phyloP scores from a whole-genome alignment of 2,888 invertebrate species.

The Graphium colonna region DNA sequence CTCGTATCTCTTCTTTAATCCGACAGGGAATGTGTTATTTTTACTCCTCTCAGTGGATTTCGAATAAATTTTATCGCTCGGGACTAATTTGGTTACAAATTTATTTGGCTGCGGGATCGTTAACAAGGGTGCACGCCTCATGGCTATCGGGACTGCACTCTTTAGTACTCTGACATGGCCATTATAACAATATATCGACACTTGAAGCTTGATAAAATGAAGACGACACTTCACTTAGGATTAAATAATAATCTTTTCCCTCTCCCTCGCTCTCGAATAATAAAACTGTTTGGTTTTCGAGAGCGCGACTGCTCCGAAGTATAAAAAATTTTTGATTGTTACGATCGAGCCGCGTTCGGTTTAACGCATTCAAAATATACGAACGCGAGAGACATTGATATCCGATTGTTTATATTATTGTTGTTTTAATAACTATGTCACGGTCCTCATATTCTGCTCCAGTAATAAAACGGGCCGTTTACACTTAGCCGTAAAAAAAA shows the following conservation, averaged over 20 bases:
- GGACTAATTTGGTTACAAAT: constrained; percentile 81
- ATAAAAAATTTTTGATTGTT: constrained; percentile 64
- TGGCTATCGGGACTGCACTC: constrained; percentile 71
- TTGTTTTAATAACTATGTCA: constrained; percentile 59
- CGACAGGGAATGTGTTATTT: constrained; percentile 79
- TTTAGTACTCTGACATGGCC: constrained; percentile 67
- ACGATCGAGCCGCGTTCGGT: constrained; percentile 51
- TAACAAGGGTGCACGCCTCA: constrained; percentile 75
- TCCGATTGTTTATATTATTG: constrained; percentile 55
- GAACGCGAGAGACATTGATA: constrained; percentile 46
- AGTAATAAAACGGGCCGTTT: constrained; percentile 33
- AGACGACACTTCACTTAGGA: constrained; percentile 74
- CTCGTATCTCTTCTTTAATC: constrained; percentile 78
- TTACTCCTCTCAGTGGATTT: constrained; percentile 77
- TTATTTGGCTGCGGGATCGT: constrained; percentile 77
- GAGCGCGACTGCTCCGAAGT: constrained; percentile 45
- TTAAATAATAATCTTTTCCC: constrained; percentile 69
- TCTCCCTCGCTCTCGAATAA: constrained; percentile 39
- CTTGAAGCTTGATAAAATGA: constrained; percentile 74
- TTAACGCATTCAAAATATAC: constrained; percentile 52
- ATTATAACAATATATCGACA: constrained; percentile 78
- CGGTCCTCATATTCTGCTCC: constrained; percentile 36
- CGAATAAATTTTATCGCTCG: constrained; percentile 79
- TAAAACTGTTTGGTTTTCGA: constrained; percentile 32
- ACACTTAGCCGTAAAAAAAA: constrained; percentile 29